Conservation (phyloP, 2,888 invertebrate species). For the Crepidodera aurea region DNA sequence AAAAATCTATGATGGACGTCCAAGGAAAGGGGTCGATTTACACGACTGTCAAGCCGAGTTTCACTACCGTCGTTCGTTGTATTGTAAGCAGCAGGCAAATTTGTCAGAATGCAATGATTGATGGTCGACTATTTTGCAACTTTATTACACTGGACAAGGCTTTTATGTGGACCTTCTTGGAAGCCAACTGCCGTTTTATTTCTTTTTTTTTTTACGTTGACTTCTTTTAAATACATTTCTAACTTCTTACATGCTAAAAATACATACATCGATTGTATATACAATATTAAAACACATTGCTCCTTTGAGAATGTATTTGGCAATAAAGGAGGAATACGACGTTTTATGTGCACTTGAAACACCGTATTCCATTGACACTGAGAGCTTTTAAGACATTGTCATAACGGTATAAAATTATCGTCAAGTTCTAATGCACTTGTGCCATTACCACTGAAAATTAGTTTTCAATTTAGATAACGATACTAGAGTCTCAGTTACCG, state of each 20-base stretch:
- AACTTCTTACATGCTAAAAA: too few species aligned
- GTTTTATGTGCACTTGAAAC: constrained; percentile 4
- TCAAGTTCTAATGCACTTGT: constrained; percentile 23
- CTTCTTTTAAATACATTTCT: too few species aligned
- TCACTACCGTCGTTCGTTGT: constrained; percentile 34
- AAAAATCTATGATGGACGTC: constrained; percentile 24
- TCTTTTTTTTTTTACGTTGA: not conserved
- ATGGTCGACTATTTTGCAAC: constrained; percentile 41
- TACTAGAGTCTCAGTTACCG: constrained; percentile 1
- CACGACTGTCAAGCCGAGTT: constrained; percentile 32
- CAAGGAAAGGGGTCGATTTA: constrained; percentile 27
- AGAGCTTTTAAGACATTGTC: constrained; percentile 16
- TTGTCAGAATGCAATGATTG: constrained; percentile 43
- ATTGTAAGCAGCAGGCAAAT: constrained; percentile 41
- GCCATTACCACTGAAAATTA: constrained; percentile 24
- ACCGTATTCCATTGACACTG: not conserved
- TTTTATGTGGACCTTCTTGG: not conserved
- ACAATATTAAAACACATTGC: too few species aligned
- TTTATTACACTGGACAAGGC: constrained; percentile 32
- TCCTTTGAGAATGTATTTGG: not conserved
- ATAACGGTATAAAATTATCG: constrained; percentile 19
- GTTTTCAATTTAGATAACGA: constrained; percentile 29
- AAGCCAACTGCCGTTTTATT: not conserved
- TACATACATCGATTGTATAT: too few species aligned
- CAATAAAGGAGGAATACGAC: not conserved